Percentiles rank a stretch among this genome's conserved stretches.
These are phyloP conservation scores for Luidia sarsii DNA, from an alignment of 53 echinoderm and acorn worm genomes.

Conservation along the genomic window DNA sequence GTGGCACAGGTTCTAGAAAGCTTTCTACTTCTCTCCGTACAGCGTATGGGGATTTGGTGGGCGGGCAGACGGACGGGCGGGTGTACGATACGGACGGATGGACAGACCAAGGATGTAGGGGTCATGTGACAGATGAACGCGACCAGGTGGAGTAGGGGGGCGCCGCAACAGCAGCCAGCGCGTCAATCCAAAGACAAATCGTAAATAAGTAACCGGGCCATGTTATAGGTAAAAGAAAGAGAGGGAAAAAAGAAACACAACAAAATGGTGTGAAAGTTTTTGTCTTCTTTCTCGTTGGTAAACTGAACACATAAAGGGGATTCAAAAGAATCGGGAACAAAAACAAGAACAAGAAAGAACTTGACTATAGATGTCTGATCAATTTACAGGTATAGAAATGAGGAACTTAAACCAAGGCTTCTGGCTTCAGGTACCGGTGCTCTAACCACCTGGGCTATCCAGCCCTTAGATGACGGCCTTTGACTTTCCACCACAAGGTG, in stretches of 20 bases:
- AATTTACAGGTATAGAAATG: conserved; percentile 4
- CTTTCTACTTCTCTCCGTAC: conserved; percentile 63
- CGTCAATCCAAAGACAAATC: conserved; percentile 16
- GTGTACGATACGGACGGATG: conserved; percentile 24
- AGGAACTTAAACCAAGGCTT: no score
- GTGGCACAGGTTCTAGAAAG: not conserved
- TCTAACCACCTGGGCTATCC: no score
- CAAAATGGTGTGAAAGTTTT: not conserved
- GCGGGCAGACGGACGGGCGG: no score
- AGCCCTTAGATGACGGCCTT: no score
- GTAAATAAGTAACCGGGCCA: conserved; percentile 25
- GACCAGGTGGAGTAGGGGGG: conserved; percentile 12
- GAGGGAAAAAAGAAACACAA: not conserved
- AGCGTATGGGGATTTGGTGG: conserved; percentile 29
- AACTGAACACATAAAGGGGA: no score
- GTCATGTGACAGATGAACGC: conserved; percentile 46
- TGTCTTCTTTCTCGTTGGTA: no score
- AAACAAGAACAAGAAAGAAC: no score
- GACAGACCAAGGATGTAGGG: conserved; percentile 25
- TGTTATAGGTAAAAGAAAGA: conserved; percentile 1
- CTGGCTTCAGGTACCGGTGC: no score
- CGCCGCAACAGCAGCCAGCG: conserved; percentile 15
- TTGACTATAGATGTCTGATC: no score
- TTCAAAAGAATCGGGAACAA: no score
- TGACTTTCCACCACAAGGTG: no score